Conservation (phyloP, 1,140 invertebrate genomes). For the Solen grandis region DNA sequence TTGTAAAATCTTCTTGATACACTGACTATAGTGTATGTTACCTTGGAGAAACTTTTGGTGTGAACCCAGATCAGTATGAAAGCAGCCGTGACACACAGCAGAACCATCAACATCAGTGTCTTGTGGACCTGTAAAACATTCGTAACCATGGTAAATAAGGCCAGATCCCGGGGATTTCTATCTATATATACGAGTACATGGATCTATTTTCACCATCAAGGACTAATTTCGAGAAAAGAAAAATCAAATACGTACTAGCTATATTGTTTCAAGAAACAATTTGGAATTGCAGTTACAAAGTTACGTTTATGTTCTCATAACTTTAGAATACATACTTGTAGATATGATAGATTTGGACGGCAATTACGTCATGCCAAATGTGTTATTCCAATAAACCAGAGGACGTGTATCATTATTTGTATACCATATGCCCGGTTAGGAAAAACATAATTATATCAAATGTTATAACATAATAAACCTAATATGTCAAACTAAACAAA, state of each 20-base stretch:
- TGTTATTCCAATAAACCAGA: too few species aligned
- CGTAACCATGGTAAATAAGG: too few species aligned
- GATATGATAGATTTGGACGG: too few species aligned
- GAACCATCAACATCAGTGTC: background rate
- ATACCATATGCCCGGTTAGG: too few species aligned
- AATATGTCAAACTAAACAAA: too few species aligned
- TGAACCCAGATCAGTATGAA: constrained; percentile 31
- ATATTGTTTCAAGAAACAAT: background rate
- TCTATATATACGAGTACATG: background rate
- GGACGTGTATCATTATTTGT: too few species aligned
- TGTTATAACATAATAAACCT: too few species aligned
- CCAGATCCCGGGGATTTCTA: background rate
- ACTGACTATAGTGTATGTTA: background rate
- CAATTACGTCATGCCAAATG: too few species aligned
- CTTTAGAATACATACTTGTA: too few species aligned
- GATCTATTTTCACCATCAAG: background rate
- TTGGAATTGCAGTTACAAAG: background rate
- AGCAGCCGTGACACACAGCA: background rate
- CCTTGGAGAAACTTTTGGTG: constrained; percentile 26
- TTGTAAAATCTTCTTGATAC: too few species aligned
- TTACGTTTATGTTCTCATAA: too few species aligned
- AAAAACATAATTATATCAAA: too few species aligned
- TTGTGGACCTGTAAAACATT: constrained; percentile 27
- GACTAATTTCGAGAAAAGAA: background rate
- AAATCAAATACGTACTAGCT: background rate